Base-by-base conservation (phyloP, 2,888 invertebrate species). In the Dasysyrphus tricinctus region DNA sequence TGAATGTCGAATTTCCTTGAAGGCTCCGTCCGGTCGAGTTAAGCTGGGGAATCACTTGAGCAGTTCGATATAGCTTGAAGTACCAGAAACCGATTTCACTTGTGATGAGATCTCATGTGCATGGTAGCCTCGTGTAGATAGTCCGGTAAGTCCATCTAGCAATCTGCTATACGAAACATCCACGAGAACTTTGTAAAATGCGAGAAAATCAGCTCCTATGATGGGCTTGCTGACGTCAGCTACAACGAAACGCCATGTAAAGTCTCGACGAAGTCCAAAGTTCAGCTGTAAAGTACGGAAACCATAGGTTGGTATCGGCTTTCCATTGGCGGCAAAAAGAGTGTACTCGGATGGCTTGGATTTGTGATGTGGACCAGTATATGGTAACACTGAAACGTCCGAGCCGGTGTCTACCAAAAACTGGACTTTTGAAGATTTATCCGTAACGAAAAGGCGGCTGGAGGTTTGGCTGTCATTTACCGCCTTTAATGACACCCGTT, bases 131-230 rank as follows among this genome's bases (percentile, higher is more conserved):
- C 39, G 42, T 61, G 54, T 42, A 16, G 86, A 75, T 9, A 84
- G 63, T 47, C 44, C 56, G n/a, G 63, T 56, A 7, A 37, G 37
- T 37, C 37, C 37, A 37, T 37, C 37, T 37, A 37, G 37, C 11
- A 37, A 11, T 11, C 11, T 37, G 37, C 37, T 37, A 9, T 37
- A 11, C 37, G 11, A 37, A 11, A 37, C 37, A 11, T 37, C 37
- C 9, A 37, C 37, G 3, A 37, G 37, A 9, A 34, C 34, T 34
- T 34, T 34, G 34, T 34, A 34, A 34, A 34, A 37, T 37, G 37
- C 2, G 37, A 37, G 37, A 8, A 69, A 69, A 37, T 75, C 74
- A n/a, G 79, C 47, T 47, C 80, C 37, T 54, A 72, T 70, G n/a
- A 34, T 34, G 34, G 34, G 34, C 34, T 34, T 34, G 34, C 34